Evolutionary conservation across 2,113 vertebrate species (phyloP).

Genomic region (Siniperca chuatsi): DNA sequence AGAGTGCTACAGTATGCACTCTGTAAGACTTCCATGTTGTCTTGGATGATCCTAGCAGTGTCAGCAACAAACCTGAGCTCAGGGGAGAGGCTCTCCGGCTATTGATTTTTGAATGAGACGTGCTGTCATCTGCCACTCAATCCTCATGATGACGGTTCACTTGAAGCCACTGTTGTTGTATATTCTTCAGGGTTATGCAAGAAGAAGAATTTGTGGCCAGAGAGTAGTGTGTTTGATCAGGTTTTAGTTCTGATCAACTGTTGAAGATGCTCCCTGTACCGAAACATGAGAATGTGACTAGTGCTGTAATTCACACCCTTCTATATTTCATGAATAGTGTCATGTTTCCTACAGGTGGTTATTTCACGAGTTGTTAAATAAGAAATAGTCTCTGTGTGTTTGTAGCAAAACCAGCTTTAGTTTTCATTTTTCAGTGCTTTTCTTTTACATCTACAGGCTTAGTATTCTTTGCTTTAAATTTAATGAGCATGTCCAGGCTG

Average conservation of each 20-base stretch:
- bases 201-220: constrained; percentile 21
- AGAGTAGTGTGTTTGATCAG: constrained; percentile 17
- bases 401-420: neutral
- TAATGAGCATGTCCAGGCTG: constrained; percentile 69
- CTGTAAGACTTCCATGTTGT: constrained; percentile 45
- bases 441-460: constrained; percentile 32
- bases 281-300: constrained; percentile 46
- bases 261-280: constrained; percentile 27
- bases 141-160: constrained; percentile 45
- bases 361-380: constrained; percentile 17
- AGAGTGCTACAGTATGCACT: constrained; percentile 21
- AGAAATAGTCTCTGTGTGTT: constrained; percentile 20
- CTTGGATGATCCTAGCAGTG: constrained; percentile 25
- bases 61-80: constrained; percentile 66
- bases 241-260: constrained; percentile 27
- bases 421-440: constrained; percentile 9
- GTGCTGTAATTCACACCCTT: constrained; percentile 60
- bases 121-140: constrained; percentile 59
- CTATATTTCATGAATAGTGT: constrained; percentile 79
- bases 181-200: neutral
- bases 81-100: constrained; percentile 42
- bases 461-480: constrained; percentile 58
- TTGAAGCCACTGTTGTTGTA: constrained; percentile 32
- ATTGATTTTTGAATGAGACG: constrained; percentile 83
- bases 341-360: constrained; percentile 52